Evolutionary conservation across 1,140 invertebrate species (phyloP), one percentile per base, ranked within the genome.

Genomic region (Zelostemma sp.): DNA sequence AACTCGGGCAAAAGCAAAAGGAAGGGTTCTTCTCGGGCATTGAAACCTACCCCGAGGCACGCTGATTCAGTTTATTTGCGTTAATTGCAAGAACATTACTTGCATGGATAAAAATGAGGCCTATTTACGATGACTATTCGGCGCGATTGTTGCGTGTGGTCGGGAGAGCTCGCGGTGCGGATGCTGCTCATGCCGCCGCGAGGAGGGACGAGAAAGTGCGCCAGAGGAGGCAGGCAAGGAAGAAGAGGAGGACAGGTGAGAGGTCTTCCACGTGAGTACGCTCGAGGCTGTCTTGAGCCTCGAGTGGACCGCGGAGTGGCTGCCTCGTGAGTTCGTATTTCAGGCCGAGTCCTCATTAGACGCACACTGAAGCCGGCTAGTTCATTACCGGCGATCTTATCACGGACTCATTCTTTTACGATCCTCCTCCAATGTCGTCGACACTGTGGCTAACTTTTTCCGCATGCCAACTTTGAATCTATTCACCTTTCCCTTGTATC

Each of bases 371-470:
- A 64, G 51, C 43, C 15, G 62, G 61, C 62, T 66, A 71, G 64
- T 68, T 68, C 69, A 72, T 72, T 72, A 75, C 66, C 69, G 54
- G 54, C 61, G 66, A 75, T 75, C 73, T 74, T 75, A 75, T 70
- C 73, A 59, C 50, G 66, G 43, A 65, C 60, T 72, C 69, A 72
- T 67, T 72, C 62, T 72, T 67, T 72, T 59, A 47, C 55, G 46
- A 48, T 33, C 63, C 62, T 63, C 55, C 59, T 59, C 48, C 55
- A 53, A 54, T 38, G 51, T 57, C 55, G 19, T 59, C 63, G 14
- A 12, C 40, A 41, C 14, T 14, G 40, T 1, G 11, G 43, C 16
- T 3, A 19, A 60, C 57, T 66, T 59, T 53, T 70, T 57, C 53
- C 61, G 55, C 53, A 21, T 57, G 55, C 49, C 51, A 28, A 46